Percentiles rank a stretch among this genome's conserved stretches.
Evolutionary conservation across 2,113 vertebrate species (phyloP).

Genomic region (Malurus alboscapulatus): DNA sequence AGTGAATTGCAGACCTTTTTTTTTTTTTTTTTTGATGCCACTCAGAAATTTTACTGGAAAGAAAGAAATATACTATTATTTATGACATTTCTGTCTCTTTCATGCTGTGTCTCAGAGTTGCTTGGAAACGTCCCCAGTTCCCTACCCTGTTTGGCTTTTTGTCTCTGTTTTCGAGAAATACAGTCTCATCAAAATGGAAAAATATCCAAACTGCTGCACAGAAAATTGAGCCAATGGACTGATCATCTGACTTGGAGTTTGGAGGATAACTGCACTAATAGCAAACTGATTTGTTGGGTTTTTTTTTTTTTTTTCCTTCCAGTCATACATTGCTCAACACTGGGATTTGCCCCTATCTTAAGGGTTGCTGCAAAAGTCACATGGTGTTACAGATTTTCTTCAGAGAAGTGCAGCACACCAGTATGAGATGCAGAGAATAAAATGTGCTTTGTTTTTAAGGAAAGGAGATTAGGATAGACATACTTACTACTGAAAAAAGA

Average conservation of each 20-base stretch:
- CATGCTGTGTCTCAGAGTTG: neutral
- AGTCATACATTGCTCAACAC: neutral
- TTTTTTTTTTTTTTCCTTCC: neutral
- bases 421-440: neutral
- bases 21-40: neutral
- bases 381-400: neutral
- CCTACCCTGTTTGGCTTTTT: neutral
- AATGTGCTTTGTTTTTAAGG: neutral
- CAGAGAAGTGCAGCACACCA: neutral
- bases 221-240: neutral
- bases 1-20: neutral
- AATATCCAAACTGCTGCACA: neutral
- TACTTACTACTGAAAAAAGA: neutral
- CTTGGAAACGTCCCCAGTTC: neutral
- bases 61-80: neutral
- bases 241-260: neutral
- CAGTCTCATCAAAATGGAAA: neutral
- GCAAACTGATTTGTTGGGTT: neutral
- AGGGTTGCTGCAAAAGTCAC: neutral
- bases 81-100: neutral
- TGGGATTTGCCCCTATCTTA: neutral
- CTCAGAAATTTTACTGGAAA: neutral
- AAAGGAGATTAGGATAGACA: neutral
- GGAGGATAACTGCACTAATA: neutral
- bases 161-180: slow-evolving; percentile 23